Base-by-base conservation (phyloP, 2,888 invertebrate genomes). In the Heliconius hortense region DNA sequence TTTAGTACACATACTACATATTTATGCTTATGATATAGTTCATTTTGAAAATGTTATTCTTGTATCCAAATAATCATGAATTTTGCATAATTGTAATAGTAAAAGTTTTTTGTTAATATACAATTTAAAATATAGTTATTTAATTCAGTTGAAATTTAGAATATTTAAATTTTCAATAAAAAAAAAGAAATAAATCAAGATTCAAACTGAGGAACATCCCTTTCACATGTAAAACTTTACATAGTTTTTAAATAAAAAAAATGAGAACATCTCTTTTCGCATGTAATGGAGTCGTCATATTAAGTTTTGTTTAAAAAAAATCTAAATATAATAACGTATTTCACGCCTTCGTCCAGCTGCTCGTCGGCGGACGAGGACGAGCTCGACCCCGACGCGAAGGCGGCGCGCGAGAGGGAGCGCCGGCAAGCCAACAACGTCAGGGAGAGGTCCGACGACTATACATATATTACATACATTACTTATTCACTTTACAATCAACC, bases 391-490 rank as follows among this genome's bases (percentile, higher is more conserved):
- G 96, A 96, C 94, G 96, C 97, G 87, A 98, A 98, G 95, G 97
- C 97, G 86, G 97, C 98, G 94, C 96, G 98, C 90, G 98, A 99
- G 95, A 96, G 97, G 94, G 98, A 99, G 95, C 96, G 99, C 85
- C 95, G 99, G 82, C 98, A 98, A 94, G 98, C 99, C 88, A 99
- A 99, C 96, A 99, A 99, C 95, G 98, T 98, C 83, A 95, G 99
- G 86, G 98, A 98, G 96, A 97, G 98, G 98, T 98, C 95, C 94
- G 84, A 53, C 39, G 39, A 59, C 8, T 24, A 60, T 43, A 77
- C 31, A 8, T 35, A 8, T 35, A 31, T 35, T 62, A 62, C 39
- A 53, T 66, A 64, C 64, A 35, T n/a, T n/a, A n/a, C n/a, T n/a
- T n/a, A n/a, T n/a, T n/a, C n/a, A n/a, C n/a, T n/a, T n/a, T n/a